Base-by-base conservation (phyloP, 2,113 vertebrate genomes). In the Paramormyrops kingsleyae region DNA sequence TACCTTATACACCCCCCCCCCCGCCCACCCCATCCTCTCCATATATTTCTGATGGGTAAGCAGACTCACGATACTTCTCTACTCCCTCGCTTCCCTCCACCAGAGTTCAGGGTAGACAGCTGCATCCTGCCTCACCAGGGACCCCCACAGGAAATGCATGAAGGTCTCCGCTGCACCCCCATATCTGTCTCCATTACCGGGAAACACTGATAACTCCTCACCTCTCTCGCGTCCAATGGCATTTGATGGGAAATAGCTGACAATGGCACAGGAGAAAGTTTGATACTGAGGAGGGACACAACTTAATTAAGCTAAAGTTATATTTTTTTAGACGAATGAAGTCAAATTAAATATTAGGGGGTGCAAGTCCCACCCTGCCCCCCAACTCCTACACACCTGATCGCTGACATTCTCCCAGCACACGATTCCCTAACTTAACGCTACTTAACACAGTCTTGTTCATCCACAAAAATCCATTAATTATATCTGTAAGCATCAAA, bases 81-180 rank as follows among this genome's bases (percentile, higher is more conserved):
- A 46, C 66, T 62, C 83, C 24, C 39, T 24, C 47, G 44, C 53
- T 91, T 92, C 89, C 91, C 90, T 88, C 91, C 91, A 70, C 87
- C 77, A 84, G 88, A 46, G 83, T 66, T 83, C 52, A 42, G 46
- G 59, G 47, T 35, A 35, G 31, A 70, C 87, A 39, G 85, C 89
- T 91, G 91, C 89, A 90, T 93, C 92, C 90, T 90, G 90, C 42
- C 85, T 90, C 44, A 27, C 3, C 44, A 50, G 84, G 27, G 87
- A 89, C 56, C 56, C 31, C 27, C 21, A 21, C 70, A 90, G 70
- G 87, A 52, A 49, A 56, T 46, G 66, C 47, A 70, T 47, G 89
- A 62, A 62, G 83, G 74, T 35, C 46, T 27, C 52, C 46, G 5
- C 50, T 24, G 31, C 2, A 15, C 19, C 27, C 83, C 15, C 12